These are phyloP conservation scores for Athalia rosae DNA, from an alignment of 2,888 invertebrate genomes.

Conservation along the genomic window DNA sequence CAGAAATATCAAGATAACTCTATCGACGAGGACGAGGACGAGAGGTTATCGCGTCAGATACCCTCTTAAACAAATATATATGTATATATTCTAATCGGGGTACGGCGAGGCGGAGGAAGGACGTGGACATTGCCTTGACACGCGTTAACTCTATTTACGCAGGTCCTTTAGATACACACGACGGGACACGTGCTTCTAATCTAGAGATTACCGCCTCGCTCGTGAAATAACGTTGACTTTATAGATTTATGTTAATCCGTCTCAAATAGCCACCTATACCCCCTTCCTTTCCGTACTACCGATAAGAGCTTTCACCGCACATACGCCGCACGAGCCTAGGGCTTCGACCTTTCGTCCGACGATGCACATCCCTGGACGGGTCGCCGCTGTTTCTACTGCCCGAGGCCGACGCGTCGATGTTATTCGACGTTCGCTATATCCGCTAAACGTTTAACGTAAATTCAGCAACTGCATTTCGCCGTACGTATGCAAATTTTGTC, in stretches of 20 bases:
- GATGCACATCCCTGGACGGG: too few relatives aligned
- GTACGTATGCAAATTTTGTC: neutral
- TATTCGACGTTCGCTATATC: too few relatives aligned
- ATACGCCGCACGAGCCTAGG: conserved; percentile 20
- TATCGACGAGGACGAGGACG: conserved; percentile 42
- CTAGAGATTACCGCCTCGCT: conserved; percentile 61
- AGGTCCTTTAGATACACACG: conserved; percentile 53
- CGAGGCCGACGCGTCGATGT: too few relatives aligned
- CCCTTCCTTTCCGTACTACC: neutral
- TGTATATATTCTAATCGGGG: neutral
- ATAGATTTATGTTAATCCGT: conserved; percentile 45
- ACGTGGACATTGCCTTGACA: conserved; percentile 40
- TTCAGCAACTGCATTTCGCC: too few relatives aligned
- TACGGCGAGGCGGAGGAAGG: conserved; percentile 27
- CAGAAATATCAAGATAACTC: conserved; percentile 43
- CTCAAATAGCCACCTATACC: conserved; percentile 18
- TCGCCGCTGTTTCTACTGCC: too few relatives aligned
- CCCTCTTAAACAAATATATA: conserved; percentile 36
- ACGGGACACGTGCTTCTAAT: conserved; percentile 60
- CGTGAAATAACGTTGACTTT: conserved; percentile 46
- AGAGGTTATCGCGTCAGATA: conserved; percentile 31
- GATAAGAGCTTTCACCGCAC: conserved; percentile 6
- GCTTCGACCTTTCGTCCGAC: conserved; percentile 7
- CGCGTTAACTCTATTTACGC: conserved; percentile 54
- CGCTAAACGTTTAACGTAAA: too few relatives aligned